These are phyloP conservation scores for Sciurus carolinensis DNA, from an alignment of 2,797 vertebrate genomes.

Conservation along the genomic window DNA sequence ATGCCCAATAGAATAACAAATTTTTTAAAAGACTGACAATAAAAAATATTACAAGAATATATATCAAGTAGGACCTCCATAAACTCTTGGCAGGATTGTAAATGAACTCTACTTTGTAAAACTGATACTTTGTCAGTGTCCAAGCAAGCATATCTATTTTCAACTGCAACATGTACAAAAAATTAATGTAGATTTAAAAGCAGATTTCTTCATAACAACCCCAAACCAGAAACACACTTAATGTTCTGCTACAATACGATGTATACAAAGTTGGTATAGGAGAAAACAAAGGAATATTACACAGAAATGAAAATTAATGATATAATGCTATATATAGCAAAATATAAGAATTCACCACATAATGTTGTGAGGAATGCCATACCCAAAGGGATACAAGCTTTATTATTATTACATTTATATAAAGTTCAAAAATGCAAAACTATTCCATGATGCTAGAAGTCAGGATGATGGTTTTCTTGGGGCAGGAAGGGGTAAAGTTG, in stretches of 20 bases:
- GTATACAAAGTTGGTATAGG: background rate
- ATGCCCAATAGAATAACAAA: background rate
- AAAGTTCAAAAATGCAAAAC: background rate
- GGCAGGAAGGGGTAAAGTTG: background rate
- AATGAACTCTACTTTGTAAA: conserved; percentile 32
- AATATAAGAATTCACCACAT: conserved; percentile 6
- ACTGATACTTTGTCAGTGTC: background rate
- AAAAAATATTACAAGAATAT: conserved; percentile 38
- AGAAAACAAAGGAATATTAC: background rate
- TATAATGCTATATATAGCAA: conserved; percentile 7
- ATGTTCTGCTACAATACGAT: background rate
- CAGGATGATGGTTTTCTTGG: background rate
- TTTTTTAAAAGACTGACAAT: background rate
- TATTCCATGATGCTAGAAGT: background rate
- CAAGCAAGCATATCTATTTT: background rate
- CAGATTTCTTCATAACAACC: background rate
- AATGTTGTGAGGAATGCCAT: background rate
- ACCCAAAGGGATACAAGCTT: background rate
- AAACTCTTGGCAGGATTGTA: background rate
- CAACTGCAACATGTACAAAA: conserved; percentile 12
- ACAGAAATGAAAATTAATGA: conserved; percentile 5
- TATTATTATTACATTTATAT: background rate
- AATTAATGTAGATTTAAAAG: background rate
- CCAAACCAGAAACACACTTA: background rate
- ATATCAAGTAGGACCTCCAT: conserved; percentile 24